Base-by-base conservation (phyloP, 2,888 invertebrate species). In the Zaprionus obscuricornis region DNA sequence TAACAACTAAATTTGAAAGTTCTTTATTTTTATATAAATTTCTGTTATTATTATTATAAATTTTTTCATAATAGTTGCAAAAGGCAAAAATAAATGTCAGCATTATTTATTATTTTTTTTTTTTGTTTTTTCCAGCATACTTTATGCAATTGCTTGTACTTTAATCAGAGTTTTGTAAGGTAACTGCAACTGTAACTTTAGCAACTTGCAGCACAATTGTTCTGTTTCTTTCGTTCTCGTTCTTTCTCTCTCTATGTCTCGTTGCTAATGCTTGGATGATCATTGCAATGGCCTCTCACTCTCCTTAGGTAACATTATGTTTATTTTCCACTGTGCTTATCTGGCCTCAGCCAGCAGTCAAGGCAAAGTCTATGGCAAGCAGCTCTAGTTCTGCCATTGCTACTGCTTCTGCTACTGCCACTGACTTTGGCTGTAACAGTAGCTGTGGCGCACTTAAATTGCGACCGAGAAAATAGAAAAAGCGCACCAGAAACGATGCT, bases 271-370 rank as follows among this genome's bases (percentile, higher is more conserved):
- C 62, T 42, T 13, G 54, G 47, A 34, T 51, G 75, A 78, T 78
- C 77, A 77, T 70, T 64, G 65, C 65, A 47, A 70, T 66, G 66
- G 60, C 47, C 63, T 43, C n/a, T n/a, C n/a, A n/a, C n/a, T n/a
- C 54, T 37, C 17, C 67, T 58, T 54, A 54, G 34, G 20, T 62
- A 55, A 60, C 78, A 56, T 81, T 63, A 81, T 81, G 78, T 60
- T 81, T 75, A 79, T 79, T 74, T n/a, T 79, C 78, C 78, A 81
- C 81, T 79, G 78, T 79, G 78, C 81, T 79, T 79, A 79, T 79
- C 78, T 81, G 70, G 65, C 49, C 63, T 49, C 22, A 60, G 56
- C 52, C 59, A 59, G 54, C 46, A 47, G 55, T 46, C 20, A 33
- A 49, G 54, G 43, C 33, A 40, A 54, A 59, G 63, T 7, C 39